Base-by-base conservation (phyloP, 2,888 invertebrate genomes). In the Cheilosia vernalis region DNA sequence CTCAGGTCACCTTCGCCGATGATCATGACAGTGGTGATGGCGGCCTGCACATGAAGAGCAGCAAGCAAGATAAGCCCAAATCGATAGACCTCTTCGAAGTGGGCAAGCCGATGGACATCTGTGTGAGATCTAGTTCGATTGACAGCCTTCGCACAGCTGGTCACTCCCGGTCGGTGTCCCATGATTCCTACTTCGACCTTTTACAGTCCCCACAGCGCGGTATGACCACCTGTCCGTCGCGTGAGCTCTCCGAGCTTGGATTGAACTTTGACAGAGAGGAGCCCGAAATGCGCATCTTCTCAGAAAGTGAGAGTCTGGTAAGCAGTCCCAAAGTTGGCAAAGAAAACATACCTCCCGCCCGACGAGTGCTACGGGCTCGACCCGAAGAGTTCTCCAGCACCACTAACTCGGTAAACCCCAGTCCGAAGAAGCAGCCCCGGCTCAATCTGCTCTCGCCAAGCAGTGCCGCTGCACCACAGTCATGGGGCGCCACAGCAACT, bases 141-240 rank as follows among this genome's bases (percentile, higher is more conserved):
- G 92, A 92, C 78, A 92, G 92, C 85, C 88, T 92, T 17, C 91
- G 92, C 27, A 92, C 92, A 0, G 89, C 90, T 6, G 92, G 92
- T 0, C 92, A 92, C 55, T 92, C 92, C n/a, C 90, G 95, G 60
- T 97, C 97, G 0, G 96, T 97, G 0, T 97, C 97, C 0, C 98
- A 98, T 92, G 98, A 98, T 91, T 98, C 98, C 0, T 98, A 98
- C 92, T 98, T 98, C 93, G 97, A 98, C 90, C 87, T 92, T 85
- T 82, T 93, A 69, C 92, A 93, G 82, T 93, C 93, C 15, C 91
- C 92, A 30, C 91, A 92, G 66, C 89, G 92, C 10, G 91, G 90
- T 4, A 83, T 88, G 17, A 91, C 91, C 66, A 91, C 92, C 15
- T 92, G 92, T 76, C 91, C 92, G 4, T 92, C 92, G 17, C 91